Evolutionary conservation across 2,113 vertebrate species (phyloP), one percentile per base, ranked within the genome.

Genomic region (Seriola quinqueradiata): DNA sequence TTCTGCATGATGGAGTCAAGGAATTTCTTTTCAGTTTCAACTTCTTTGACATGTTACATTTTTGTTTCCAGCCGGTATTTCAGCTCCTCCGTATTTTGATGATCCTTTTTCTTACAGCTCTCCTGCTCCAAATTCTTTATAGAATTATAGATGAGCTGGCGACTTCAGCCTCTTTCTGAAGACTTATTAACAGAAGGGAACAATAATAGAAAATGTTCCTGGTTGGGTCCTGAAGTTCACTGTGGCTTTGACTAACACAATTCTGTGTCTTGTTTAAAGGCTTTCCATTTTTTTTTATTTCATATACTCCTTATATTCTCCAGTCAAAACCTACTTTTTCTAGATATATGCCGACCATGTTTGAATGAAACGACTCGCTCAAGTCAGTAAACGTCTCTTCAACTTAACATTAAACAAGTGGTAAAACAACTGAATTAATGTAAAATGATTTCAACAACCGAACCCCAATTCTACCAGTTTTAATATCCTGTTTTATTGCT

Each of bases 41-140:
- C 50, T 67, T 68, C 21, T 73, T 63, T 40, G 21, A 78, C 44
- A 21, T 76, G 19, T 42, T 25, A 55, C 50, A 52, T 79, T 84
- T 84, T 65, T 72, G 50, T 75, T 64, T 75, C 14, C 32, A 55
- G 36, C 61, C 46, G 36, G 28, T 64, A 68, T 61, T 87, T 79
- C 52, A 68, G 10, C 50, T 28, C 1, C 28, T 60, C 28, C 17
- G 5, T 42, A 59, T 44, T 81, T 74, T 54, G 2, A 55, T 58
- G 6, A 68, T 68, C 21, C 48, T 5, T 28, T 71, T 74, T 71
- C 58, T 73, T 28, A 11, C 38, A 65, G 13, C 59, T 57, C 28
- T 54, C 65, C 71, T 60, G 40, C 12, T 61, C 40, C 34, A 23
- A 54, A 59, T 76, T 11, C 59, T 50, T 76, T 81, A 69, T 75